A percentile compares a stretch with the other conserved stretches of the same genome.
phyloP scores from a whole-genome alignment of 2,113 vertebrate genomes.

The Beaufortia kweichowensis region DNA sequence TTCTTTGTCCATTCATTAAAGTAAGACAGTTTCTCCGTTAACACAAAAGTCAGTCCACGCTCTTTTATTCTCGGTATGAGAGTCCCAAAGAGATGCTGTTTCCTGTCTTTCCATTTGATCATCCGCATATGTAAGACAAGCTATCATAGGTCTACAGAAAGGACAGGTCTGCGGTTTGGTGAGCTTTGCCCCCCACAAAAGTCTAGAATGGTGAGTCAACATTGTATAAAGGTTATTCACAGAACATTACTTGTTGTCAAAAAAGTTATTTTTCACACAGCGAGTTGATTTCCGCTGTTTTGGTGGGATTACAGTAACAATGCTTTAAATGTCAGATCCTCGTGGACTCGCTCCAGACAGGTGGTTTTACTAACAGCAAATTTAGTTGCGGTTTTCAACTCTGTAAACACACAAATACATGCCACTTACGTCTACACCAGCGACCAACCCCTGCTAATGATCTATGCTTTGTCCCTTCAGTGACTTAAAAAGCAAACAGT shows the following conservation, averaged over 20 bases:
- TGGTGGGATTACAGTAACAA: not conserved
- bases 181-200: not conserved
- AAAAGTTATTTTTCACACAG: not conserved
- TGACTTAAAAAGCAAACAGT: constrained; percentile 37
- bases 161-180: constrained; percentile 36
- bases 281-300: constrained; percentile 2
- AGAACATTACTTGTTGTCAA: not conserved
- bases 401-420: constrained; percentile 40
- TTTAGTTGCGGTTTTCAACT: constrained; percentile 17
- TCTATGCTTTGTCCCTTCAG: constrained; percentile 39
- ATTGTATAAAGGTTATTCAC: constrained; percentile 26
- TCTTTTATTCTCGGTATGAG: constrained; percentile 30
- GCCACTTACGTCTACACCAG: constrained; percentile 22
- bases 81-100: constrained; percentile 47
- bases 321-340: constrained; percentile 10
- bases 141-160: constrained; percentile 32
- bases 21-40: constrained; percentile 28
- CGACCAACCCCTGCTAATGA: constrained; percentile 37
- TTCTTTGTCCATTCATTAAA: constrained; percentile 23
- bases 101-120: constrained; percentile 33
- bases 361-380: constrained; percentile 22
- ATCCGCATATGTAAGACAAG: constrained; percentile 38
- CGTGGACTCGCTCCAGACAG: constrained; percentile 23
- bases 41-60: constrained; percentile 25
- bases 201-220: not conserved